Percentiles rank a stretch among this genome's conserved stretches.
Evolutionary conservation across 2,797 vertebrate genomes (phyloP).

Genomic region (Melanotaenia trifasciata): DNA sequence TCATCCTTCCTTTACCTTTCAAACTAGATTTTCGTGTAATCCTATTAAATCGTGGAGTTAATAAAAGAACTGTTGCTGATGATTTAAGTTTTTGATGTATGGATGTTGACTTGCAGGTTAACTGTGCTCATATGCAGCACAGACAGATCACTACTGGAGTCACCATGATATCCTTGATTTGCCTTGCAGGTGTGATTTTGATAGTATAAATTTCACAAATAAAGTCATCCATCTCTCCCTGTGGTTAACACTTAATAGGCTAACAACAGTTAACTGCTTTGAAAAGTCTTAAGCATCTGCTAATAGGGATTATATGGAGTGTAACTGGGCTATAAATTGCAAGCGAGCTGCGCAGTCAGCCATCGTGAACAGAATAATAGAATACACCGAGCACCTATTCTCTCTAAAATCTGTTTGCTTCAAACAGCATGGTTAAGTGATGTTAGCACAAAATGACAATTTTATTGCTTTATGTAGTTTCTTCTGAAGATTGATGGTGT

Average conservation of each 20-base stretch:
- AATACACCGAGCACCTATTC: constrained; percentile 45
- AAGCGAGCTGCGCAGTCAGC: constrained; percentile 42
- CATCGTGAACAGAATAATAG: constrained; percentile 64
- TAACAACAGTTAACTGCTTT: constrained; percentile 73
- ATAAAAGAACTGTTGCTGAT: constrained; percentile 52
- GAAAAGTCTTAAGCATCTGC: constrained; percentile 76
- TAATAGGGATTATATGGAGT: constrained; percentile 80
- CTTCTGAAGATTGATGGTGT: constrained; percentile 20
- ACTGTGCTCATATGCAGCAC: constrained; percentile 12
- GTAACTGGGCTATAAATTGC: constrained; percentile 77
- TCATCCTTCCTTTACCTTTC: constrained; percentile 56
- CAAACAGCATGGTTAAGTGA: constrained; percentile 11
- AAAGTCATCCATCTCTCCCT: constrained; percentile 69
- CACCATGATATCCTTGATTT: constrained; percentile 43
- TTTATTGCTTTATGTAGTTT: constrained; percentile 28
- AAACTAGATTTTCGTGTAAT: constrained; percentile 56
- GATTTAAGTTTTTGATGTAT: constrained; percentile 55
- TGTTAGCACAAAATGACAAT: constrained; percentile 8
- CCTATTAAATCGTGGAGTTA: constrained; percentile 53
- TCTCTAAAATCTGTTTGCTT: constrained; percentile 27
- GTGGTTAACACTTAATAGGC: constrained; percentile 70
- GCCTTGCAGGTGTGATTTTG: constrained; percentile 54
- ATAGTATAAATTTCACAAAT: constrained; percentile 67
- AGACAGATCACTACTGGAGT: constrained; percentile 59
- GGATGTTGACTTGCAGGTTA: constrained; percentile 16